Percentiles rank a stretch among this genome's conserved stretches.
phyloP scores from a whole-genome alignment of 2,113 vertebrate genomes.

The Brienomyrus brachyistius region DNA sequence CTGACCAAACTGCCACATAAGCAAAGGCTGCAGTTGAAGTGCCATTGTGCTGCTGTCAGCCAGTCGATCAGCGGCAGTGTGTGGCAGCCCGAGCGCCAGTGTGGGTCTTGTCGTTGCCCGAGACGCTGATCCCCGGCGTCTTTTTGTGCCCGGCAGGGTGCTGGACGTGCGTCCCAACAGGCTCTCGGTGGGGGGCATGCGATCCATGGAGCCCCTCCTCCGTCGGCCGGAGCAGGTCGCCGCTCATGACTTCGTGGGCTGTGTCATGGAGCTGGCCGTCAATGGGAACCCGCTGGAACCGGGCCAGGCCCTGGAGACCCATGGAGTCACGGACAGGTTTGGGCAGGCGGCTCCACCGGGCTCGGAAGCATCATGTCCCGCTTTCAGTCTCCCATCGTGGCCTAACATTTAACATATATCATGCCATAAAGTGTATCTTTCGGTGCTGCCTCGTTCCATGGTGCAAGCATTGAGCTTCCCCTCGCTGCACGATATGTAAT shows the following conservation, averaged over 20 bases:
- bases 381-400: background rate
- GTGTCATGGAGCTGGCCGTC: slow-evolving; percentile 95
- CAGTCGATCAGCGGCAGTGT: background rate
- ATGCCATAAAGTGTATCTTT: background rate
- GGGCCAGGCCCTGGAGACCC: slow-evolving; percentile 80
- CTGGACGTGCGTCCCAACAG: slow-evolving; percentile 90
- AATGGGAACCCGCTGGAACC: slow-evolving; percentile 94
- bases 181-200: slow-evolving; percentile 84
- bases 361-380: background rate
- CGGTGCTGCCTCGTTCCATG: background rate
- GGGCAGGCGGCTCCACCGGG: background rate
- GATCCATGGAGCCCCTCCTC: slow-evolving; percentile 76
- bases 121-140: background rate
- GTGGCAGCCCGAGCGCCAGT: background rate
- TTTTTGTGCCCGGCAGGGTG: slow-evolving; percentile 62
- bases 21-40: background rate
- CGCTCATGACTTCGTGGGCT: slow-evolving; percentile 92
- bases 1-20: background rate
- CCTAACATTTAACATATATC: background rate
- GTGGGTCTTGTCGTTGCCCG: slow-evolving; percentile 3
- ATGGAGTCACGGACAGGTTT: slow-evolving; percentile 87
- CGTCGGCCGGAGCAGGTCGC: slow-evolving; percentile 83
- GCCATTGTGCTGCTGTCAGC: background rate
- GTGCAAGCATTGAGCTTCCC: background rate
- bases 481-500: background rate